These are phyloP conservation scores for Falco naumanni DNA, from an alignment of 2,797 vertebrate genomes.

Conservation along the genomic window DNA sequence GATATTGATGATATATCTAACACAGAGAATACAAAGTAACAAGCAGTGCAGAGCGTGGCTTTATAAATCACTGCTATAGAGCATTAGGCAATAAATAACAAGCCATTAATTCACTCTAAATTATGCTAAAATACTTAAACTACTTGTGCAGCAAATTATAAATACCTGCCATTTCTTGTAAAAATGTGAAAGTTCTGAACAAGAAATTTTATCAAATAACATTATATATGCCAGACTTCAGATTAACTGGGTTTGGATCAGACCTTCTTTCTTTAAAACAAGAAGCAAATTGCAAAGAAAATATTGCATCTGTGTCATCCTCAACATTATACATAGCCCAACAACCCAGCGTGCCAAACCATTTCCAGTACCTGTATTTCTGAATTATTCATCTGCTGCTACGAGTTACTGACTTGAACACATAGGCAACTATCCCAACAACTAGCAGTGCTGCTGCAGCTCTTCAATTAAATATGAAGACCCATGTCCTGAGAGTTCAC, in stretches of 20 bases:
- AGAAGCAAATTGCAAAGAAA: neutral
- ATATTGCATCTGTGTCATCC: neutral
- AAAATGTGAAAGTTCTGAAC: constrained; percentile 40
- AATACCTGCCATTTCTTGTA: constrained; percentile 34
- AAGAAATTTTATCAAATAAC: constrained; percentile 44
- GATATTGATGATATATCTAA: constrained; percentile 78
- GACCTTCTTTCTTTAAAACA: neutral
- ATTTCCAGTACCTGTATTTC: neutral
- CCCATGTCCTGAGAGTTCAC: neutral
- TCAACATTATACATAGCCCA: neutral
- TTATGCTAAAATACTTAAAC: constrained; percentile 74
- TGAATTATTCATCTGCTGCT: neutral
- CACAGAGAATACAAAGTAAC: constrained; percentile 71
- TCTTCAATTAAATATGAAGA: neutral
- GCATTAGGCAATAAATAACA: constrained; percentile 74
- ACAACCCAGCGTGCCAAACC: neutral
- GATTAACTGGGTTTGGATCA: constrained; percentile 11
- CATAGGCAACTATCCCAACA: neutral
- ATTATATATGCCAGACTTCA: neutral
- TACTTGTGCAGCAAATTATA: constrained; percentile 64
- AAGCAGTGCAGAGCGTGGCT: constrained; percentile 44
- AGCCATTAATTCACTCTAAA: constrained; percentile 69
- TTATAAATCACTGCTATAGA: constrained; percentile 77
- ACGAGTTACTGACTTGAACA: neutral
- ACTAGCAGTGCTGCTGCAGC: neutral